Evolutionary conservation across 1,140 invertebrate genomes (phyloP).

Genomic region (Metopolophium dirhodum): DNA sequence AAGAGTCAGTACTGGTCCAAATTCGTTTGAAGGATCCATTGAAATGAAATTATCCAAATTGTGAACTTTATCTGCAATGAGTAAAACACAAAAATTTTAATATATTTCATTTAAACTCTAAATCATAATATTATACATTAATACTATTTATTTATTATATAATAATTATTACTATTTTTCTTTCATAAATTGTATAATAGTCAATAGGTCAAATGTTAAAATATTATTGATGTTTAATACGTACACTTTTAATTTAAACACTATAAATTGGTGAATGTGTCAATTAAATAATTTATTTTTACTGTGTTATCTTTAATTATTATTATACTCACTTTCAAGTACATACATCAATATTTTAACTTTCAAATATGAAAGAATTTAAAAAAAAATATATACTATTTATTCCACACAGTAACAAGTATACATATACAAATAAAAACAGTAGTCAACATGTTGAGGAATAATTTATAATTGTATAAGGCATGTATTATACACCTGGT

Average conservation of each 20-base stretch:
- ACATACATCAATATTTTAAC: background rate
- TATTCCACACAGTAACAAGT: background rate
- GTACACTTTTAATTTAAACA: background rate
- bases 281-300: background rate
- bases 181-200: background rate
- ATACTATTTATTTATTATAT: background rate
- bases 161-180: background rate
- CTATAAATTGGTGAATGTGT: background rate
- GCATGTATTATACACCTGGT: too few relatives aligned
- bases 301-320: background rate
- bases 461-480: too few relatives aligned
- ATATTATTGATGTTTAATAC: background rate
- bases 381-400: too few relatives aligned
- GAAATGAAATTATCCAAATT: slow-evolving; percentile 35
- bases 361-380: background rate
- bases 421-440: background rate
- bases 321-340: background rate
- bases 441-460: background rate
- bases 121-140: background rate
- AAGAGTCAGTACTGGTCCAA: slow-evolving; percentile 26
- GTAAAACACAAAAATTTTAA: background rate
- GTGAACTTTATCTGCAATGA: background rate
- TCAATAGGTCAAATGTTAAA: background rate
- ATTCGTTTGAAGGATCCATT: slow-evolving; percentile 44
- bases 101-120: background rate